phyloP scores from a whole-genome alignment of 2,113 vertebrate species.

The Calyptomena viridis region DNA sequence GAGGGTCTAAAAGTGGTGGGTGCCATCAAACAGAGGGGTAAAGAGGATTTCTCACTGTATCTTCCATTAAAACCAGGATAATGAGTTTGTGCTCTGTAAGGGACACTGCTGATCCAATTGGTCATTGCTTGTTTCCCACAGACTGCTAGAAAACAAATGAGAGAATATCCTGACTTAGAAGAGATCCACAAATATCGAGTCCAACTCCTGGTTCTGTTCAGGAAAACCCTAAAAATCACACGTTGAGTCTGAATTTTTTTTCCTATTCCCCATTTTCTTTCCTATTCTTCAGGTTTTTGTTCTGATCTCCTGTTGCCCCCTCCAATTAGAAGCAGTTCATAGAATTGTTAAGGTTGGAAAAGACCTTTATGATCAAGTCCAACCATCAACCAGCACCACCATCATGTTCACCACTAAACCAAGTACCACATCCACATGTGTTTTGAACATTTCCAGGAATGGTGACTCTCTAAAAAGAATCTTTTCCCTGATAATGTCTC shows the following conservation, averaged over 20 bases:
- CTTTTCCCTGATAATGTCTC: not conserved
- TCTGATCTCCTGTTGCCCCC: not conserved
- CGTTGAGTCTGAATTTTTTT: rapidly evolving
- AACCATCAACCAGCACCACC: not conserved
- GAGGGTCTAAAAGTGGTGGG: not conserved
- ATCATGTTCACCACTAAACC: not conserved
- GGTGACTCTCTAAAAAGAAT: not conserved
- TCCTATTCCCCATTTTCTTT: not conserved
- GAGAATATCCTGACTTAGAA: not conserved
- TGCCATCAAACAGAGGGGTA: not conserved
- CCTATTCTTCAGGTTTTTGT: not conserved
- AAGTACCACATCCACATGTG: not conserved
- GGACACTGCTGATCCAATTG: not conserved
- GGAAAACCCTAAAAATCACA: not conserved
- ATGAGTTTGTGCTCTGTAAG: not conserved
- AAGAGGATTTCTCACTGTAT: not conserved
- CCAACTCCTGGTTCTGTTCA: not conserved
- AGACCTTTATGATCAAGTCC: not conserved
- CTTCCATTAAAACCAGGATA: not conserved
- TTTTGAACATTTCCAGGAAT: not conserved
- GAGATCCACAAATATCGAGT: not conserved
- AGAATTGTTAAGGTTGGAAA: not conserved
- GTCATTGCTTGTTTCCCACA: not conserved
- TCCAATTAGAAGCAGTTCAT: not conserved
- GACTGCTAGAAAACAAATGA: not conserved